phyloP scores from a whole-genome alignment of 2,888 invertebrate species.

The Dasypolia templi region DNA sequence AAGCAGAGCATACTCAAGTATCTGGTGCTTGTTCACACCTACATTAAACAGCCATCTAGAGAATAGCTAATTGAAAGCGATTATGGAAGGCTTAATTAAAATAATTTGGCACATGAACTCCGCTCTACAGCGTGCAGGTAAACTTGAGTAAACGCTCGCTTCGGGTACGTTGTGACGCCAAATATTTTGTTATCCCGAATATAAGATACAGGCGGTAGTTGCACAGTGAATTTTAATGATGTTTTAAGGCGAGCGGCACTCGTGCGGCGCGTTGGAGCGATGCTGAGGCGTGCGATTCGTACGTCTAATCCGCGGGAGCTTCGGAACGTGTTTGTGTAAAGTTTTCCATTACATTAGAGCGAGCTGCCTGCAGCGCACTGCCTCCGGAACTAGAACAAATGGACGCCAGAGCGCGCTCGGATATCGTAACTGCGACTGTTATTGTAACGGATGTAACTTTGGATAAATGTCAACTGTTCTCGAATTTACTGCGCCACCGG shows the following conservation, averaged over 20 bases:
- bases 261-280: constrained; percentile 25
- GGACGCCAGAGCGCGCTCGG: constrained; percentile 81
- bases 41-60: constrained; percentile 59
- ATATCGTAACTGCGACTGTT: constrained; percentile 88
- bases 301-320: constrained; percentile 80
- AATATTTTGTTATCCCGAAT: constrained; percentile 74
- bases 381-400: constrained; percentile 86
- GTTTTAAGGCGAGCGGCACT: constrained; percentile 72
- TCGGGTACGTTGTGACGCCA: constrained; percentile 64
- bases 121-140: constrained; percentile 64
- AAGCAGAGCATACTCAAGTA: constrained; percentile 67
- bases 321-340: constrained; percentile 83
- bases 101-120: constrained; percentile 67
- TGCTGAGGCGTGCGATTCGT: constrained; percentile 63
- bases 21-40: constrained; percentile 65
- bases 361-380: constrained; percentile 69
- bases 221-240: constrained; percentile 84
- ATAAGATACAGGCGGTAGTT: constrained; percentile 68
- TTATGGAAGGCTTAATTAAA: constrained; percentile 71
- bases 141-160: constrained; percentile 70
- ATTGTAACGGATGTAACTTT: constrained; percentile 89
- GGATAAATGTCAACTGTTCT: constrained; percentile 89
- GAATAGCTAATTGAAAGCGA: constrained; percentile 68
- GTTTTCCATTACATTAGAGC: constrained; percentile 86
- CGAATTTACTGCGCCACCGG: constrained; percentile 85